Base-by-base conservation (phyloP, 2,113 vertebrate species). In the Eclectus roratus region DNA sequence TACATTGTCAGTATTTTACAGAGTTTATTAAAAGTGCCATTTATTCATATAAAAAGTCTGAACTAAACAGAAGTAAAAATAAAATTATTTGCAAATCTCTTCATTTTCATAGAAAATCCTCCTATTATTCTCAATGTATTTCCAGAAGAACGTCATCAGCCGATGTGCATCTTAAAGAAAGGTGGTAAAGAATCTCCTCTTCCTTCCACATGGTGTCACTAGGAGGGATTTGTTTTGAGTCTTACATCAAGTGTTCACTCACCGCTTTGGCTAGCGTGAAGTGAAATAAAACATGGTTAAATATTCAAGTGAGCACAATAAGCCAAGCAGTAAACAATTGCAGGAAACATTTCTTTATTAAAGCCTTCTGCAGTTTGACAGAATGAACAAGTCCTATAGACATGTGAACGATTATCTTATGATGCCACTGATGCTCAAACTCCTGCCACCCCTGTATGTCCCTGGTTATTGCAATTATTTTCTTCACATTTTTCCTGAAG, bases 201-300 rank as follows among this genome's bases (percentile, higher is more conserved):
- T 93, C 80, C 83, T 90, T 94, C 91, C 80, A 53, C 3, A 18
- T 1, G 13, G 87, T 24, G 21, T 84, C 89, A n/a, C 63, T 19
- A 83, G 71, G 89, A 28, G 61, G 78, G 83, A 76, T 76, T 83
- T 77, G 89, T 89, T 58, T 71, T 27, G 3, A 85, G 63, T 29
- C 92, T 52, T 12, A 65, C 1, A 4, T 99, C 98, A 99, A 99
- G 49, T 98, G 98, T 93, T 99, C 98, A 71, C 97, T 98, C 87
- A 98, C 98, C 61, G 99, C 99, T 98, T 99, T 99, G 98, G 99
- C 99, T 99, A 80, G 80, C 49, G 76, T 79, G 94, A 94, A 97
- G 92, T 81, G 91, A 97, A 97, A 97, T 19, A 97, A 82, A 94
- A 93, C 68, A 94, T 4, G n/a, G 61, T 98, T 94, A 98, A 95